Conservation (phyloP, 2,888 invertebrate species). For the Harpalus rufipes region DNA sequence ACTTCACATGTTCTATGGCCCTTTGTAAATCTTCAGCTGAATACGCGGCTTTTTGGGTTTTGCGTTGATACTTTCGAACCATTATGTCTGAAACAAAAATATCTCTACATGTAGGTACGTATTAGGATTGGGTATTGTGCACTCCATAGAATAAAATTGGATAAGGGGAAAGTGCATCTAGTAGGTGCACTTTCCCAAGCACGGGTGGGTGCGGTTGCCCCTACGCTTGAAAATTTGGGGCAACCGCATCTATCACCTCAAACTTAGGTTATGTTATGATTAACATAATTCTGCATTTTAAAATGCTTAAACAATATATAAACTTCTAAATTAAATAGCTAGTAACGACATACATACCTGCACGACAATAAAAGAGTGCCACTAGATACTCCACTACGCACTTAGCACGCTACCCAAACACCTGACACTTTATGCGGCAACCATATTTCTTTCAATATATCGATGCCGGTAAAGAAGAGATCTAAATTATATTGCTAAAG, state of each 20-base stretch:
- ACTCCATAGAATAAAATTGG: too few relatives aligned
- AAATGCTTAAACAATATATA: background rate
- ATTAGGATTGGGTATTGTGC: background rate
- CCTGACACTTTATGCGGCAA: conserved; percentile 1
- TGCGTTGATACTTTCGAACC: conserved; percentile 67
- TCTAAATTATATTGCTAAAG: background rate
- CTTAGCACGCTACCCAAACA: conserved; percentile 1
- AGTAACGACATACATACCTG: background rate
- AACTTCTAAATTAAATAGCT: background rate
- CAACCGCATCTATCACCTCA: conserved; percentile 2
- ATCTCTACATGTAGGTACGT: conserved; percentile 11
- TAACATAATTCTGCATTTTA: conserved; percentile 1
- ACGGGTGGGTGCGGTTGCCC: too few relatives aligned
- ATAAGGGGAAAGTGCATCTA: too few relatives aligned
- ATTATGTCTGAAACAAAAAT: conserved; percentile 54
- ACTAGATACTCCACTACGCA: background rate
- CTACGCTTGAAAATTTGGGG: conserved; percentile 29
- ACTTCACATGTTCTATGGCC: conserved; percentile 68
- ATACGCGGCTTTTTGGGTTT: conserved; percentile 59
- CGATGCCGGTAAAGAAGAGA: background rate
- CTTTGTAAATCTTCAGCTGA: conserved; percentile 63
- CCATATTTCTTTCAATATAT: conserved; percentile 1
- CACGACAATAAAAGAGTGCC: background rate
- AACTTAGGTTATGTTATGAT: background rate
- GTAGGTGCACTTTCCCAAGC: too few relatives aligned